phyloP scores from a whole-genome alignment of 1,140 invertebrate genomes.

The Homarus americanus region DNA sequence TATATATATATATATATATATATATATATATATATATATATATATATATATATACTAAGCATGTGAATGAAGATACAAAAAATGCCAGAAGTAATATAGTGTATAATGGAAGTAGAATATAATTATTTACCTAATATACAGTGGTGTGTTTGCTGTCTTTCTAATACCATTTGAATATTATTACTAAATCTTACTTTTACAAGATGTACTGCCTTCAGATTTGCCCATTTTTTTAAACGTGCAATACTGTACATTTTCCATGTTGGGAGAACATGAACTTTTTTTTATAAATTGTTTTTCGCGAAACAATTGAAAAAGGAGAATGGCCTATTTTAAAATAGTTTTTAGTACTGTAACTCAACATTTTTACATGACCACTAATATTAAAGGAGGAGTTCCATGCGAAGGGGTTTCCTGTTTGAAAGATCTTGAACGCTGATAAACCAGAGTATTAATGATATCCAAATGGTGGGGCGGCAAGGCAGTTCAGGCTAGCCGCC shows the following conservation, averaged over 20 bases:
- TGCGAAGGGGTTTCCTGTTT: constrained; percentile 28
- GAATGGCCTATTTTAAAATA: constrained; percentile 32
- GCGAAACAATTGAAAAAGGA: constrained; percentile 38
- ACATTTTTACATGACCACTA: constrained; percentile 47
- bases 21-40: background rate
- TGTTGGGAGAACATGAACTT: no score
- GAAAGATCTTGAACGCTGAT: background rate
- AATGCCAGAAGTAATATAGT: no score
- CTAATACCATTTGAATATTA: no score
- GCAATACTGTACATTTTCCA: background rate
- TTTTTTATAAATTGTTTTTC: background rate
- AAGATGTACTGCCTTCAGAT: background rate
- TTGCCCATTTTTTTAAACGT: background rate
- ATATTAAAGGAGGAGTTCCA: constrained; percentile 27
- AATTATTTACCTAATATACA: no score
- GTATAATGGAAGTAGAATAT: no score
- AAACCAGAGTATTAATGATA: background rate
- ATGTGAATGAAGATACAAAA: no score
- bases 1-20: background rate
- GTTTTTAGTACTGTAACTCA: constrained; percentile 54
- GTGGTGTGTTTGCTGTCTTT: no score
- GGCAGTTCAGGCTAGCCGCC: background rate
- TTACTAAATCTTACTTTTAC: background rate
- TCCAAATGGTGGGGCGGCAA: background rate
- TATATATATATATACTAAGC: no score